Conservation (phyloP, 2,888 invertebrate genomes). For the Lochmaea crataegi region DNA sequence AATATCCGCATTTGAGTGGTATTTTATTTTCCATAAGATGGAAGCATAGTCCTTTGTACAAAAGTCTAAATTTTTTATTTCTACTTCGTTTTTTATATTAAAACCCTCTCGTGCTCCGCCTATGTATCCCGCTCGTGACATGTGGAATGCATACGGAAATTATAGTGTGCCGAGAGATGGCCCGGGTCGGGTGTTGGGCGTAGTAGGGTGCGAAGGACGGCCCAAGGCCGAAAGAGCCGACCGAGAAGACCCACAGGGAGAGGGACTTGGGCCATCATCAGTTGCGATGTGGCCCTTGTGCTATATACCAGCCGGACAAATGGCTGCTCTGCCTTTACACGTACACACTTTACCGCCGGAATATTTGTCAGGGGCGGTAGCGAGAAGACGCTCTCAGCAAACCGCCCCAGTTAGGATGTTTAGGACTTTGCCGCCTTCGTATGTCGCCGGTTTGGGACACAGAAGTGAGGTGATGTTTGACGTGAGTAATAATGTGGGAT, state of each 20-base stretch:
- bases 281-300: slow-evolving; percentile 64
- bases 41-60: no score
- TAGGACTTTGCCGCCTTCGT: slow-evolving; percentile 60
- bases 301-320: slow-evolving; percentile 57
- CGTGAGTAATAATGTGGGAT: slow-evolving; percentile 17
- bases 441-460: slow-evolving; percentile 42
- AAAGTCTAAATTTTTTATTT: no score
- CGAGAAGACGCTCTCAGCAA: slow-evolving; percentile 40
- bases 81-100: no score
- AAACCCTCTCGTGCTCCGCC: background rate
- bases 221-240: slow-evolving; percentile 38
- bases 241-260: slow-evolving; percentile 29
- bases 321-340: slow-evolving; percentile 48
- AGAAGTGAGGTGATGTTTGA: slow-evolving; percentile 19
- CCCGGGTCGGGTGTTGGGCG: slow-evolving; percentile 40
- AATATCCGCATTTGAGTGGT: no score
- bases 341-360: slow-evolving; percentile 59
- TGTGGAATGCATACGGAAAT: slow-evolving; percentile 64
- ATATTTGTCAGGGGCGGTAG: slow-evolving; percentile 34
- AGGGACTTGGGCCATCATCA: slow-evolving; percentile 38
- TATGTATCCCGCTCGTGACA: slow-evolving; percentile 55
- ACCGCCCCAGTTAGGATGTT: slow-evolving; percentile 44
- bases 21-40: no score
- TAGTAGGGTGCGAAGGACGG: slow-evolving; percentile 63
- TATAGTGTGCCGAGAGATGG: slow-evolving; percentile 51